These are phyloP conservation scores for Maniola jurtina DNA, from an alignment of 1,140 invertebrate species.

Conservation along the genomic window DNA sequence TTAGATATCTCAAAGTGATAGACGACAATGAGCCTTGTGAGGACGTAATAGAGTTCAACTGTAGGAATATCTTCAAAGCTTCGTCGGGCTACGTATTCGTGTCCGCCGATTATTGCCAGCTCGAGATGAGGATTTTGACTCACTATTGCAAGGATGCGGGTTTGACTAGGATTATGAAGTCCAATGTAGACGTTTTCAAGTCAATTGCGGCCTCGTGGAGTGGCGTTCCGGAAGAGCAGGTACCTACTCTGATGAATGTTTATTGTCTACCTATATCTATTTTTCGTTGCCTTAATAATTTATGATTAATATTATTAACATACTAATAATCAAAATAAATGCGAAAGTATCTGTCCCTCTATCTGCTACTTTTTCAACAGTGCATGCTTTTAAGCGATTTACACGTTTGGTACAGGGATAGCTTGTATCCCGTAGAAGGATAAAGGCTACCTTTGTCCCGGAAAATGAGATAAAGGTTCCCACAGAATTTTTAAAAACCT, in stretches of 20 bases:
- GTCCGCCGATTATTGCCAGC: constrained; percentile 96
- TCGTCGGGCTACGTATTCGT: constrained; percentile 83
- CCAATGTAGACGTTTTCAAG: constrained; percentile 91
- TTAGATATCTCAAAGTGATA: constrained; percentile 48
- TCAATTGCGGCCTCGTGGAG: constrained; percentile 93
- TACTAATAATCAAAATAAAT: not conserved
- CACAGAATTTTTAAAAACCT: too few relatives aligned
- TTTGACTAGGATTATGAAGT: constrained; percentile 85
- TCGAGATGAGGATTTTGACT: constrained; percentile 95
- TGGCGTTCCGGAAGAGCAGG: constrained; percentile 81
- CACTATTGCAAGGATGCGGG: constrained; percentile 91
- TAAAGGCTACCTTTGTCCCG: too few relatives aligned
- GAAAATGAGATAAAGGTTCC: too few relatives aligned
- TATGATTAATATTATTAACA: not conserved
- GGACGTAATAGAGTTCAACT: constrained; percentile 79
- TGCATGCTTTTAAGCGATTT: too few relatives aligned
- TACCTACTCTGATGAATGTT: constrained; percentile 42
- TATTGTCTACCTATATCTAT: too few relatives aligned
- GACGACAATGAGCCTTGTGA: constrained; percentile 53
- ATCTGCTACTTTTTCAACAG: too few relatives aligned
- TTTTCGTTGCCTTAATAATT: too few relatives aligned
- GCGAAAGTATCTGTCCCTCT: too few relatives aligned
- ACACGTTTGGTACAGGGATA: too few relatives aligned
- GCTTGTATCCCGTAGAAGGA: too few relatives aligned
- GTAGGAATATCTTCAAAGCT: constrained; percentile 85